phyloP scores from a whole-genome alignment of 2,888 invertebrate genomes.

The Crematogaster levior region DNA sequence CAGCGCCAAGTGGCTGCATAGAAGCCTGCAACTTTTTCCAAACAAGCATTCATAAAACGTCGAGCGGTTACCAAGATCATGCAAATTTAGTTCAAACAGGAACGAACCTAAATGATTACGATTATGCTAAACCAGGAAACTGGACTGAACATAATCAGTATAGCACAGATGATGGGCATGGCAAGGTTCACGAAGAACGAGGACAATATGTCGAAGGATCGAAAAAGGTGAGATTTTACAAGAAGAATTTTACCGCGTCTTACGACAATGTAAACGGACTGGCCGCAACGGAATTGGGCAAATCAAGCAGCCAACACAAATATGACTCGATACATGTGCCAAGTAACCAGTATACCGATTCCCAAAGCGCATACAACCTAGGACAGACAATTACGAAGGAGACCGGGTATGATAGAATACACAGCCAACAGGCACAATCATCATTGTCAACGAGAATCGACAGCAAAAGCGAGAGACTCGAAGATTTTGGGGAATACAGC shows the following conservation, averaged over 20 bases:
- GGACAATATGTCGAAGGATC: conserved; percentile 72
- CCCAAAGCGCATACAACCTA: conserved; percentile 50
- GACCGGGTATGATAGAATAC: conserved; percentile 53
- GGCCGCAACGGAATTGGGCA: not conserved
- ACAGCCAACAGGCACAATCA: conserved; percentile 58
- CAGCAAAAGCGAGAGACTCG: conserved; percentile 67
- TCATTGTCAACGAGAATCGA: conserved; percentile 40
- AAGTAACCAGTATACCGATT: conserved; percentile 34
- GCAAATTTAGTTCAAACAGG: conserved; percentile 46
- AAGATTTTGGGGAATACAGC: conserved; percentile 72
- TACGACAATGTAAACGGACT: conserved; percentile 60
- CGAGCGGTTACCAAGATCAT: conserved; percentile 45
- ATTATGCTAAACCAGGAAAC: conserved; percentile 76
- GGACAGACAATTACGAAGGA: conserved; percentile 47
- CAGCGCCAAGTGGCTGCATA: conserved; percentile 75
- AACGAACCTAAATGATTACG: conserved; percentile 57
- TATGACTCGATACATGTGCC: conserved; percentile 32
- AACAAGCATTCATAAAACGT: conserved; percentile 45
- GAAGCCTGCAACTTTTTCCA: conserved; percentile 66
- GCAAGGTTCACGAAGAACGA: conserved; percentile 76
- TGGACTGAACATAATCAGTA: conserved; percentile 80
- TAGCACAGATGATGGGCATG: conserved; percentile 76
- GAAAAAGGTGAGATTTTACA: conserved; percentile 75
- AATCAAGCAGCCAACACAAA: conserved; percentile 42
- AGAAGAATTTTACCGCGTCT: conserved; percentile 79